Base-by-base conservation (phyloP, 2,797 vertebrate genomes). In the Apodemus agrarius region DNA sequence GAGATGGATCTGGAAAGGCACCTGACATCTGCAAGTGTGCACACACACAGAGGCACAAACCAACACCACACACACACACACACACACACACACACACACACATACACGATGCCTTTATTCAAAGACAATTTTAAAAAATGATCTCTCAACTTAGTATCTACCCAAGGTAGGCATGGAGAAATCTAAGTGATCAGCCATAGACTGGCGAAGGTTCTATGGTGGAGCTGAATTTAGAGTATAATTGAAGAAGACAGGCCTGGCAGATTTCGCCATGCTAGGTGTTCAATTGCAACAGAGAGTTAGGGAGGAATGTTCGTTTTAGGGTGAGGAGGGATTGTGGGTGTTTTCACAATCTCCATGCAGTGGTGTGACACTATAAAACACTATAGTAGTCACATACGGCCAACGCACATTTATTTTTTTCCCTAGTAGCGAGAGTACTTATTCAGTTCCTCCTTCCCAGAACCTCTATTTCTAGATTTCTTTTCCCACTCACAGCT, bases 401-500 rank as follows among this genome's bases (percentile, higher is more conserved):
- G 29, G 46, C 52, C 79, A 67, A 37, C 37, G 76, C 12, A 11
- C 65, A 61, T 29, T 49, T 63, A n/a, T 29, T 65, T 57, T 80
- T 52, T 31, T 0, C 84, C 69, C 78, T 84, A 67, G 61, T 17
- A 8, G n/a, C 31, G 12, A 40, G 7, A 54, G 34, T 63, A 59
- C 3, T 29, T 80, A 37, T n/a, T 74, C 31, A 40, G 40, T 65
- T 46, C 7, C 17, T 31, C 49, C 63, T 54, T 72, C 75, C n/a
- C 74, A 52, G 76, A 88, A 69, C 72, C 91, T 89, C 46, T 52
- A 72, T 31, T n/a, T 87, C 22, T 43, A 57, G 37, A 11, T 43
- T 93, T 93, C 61, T 57, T 94, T 93, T 82, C 46, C 6, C 22
- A 78, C 88, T 90, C n/a, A n/a, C 6, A 83, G 82, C 90, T 52